Base-by-base conservation (phyloP, 2,888 invertebrate species). In the Venustoraphidia nigricollis region DNA sequence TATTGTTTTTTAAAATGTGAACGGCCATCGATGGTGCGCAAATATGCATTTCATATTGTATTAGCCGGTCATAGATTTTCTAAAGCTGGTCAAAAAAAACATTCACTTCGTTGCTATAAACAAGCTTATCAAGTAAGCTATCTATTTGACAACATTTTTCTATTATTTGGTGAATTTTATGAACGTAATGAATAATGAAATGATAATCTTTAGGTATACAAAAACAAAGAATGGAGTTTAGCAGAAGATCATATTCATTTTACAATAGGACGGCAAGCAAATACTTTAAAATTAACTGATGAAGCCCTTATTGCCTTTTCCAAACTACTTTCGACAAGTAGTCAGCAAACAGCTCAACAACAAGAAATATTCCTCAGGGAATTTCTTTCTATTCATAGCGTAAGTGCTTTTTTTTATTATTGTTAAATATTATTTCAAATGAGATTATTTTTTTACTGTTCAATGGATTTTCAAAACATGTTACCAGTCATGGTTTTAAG, bases 211-310 rank as follows among this genome's bases (percentile, higher is more conserved):
- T 64, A 84, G 79, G 79, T 87, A 41, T 87, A 85, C 64, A 72
- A 74, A 53, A 72, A 72, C 42, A 83, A 84, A 59, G 84, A 85
- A 6, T 96, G 95, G 95, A 83, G 85, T 55, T 73, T 93, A 56
- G 90, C 95, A 6, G 89, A 91, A 66, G 94, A 96, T 72, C 95
- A 96, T 67, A 93, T 96, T 59, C 86, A 92, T 69, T 92, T 89
- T 65, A 93, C 92, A 8, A 83, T 95, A 60, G 94, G 93, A 2
- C 80, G 91, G 55, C 86, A 93, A 64, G 91, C 92, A 36, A 81
- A 84, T 59, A 82, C 84, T 61, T 71, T 94, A 57, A 83, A 84
- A 59, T 77, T 77, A 59, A 66, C 79, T 35, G 72, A 76, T 54
- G 81, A 83, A 57, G 77, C 87, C 44, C 78, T 79, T 56, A 67